phyloP scores from a whole-genome alignment of 2,888 invertebrate species.

The Eumacrocentrus americanus region DNA sequence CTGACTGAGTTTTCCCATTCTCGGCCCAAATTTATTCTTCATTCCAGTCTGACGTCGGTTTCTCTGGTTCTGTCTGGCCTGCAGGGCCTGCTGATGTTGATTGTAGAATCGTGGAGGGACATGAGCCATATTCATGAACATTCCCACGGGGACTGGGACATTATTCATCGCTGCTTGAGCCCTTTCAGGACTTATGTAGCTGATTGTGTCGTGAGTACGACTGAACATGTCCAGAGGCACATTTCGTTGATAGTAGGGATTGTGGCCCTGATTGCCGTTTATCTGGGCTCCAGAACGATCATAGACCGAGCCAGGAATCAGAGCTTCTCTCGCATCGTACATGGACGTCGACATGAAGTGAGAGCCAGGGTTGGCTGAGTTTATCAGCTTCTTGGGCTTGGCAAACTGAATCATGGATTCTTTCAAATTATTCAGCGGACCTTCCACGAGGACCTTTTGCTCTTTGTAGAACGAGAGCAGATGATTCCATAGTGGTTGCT shows the following conservation, averaged over 20 bases:
- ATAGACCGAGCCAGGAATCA: slow-evolving; percentile 92
- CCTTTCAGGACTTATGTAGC: slow-evolving; percentile 88
- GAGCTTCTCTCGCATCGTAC: slow-evolving; percentile 95
- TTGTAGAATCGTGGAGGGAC: slow-evolving; percentile 79
- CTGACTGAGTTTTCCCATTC: slow-evolving; percentile 64
- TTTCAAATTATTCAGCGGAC: slow-evolving; percentile 95
- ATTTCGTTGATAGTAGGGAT: slow-evolving; percentile 60
- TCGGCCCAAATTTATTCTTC: slow-evolving; percentile 49
- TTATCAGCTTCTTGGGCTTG: slow-evolving; percentile 94
- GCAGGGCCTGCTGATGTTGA: slow-evolving; percentile 74
- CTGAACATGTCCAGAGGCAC: slow-evolving; percentile 69
- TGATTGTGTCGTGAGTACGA: slow-evolving; percentile 86
- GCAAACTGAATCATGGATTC: slow-evolving; percentile 96
- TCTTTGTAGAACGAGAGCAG: slow-evolving; percentile 97
- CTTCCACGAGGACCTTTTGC: slow-evolving; percentile 95
- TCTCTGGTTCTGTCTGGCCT: slow-evolving; percentile 64
- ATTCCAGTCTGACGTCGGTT: slow-evolving; percentile 45
- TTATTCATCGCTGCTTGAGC: slow-evolving; percentile 77
- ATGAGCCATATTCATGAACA: slow-evolving; percentile 90
- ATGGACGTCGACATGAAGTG: slow-evolving; percentile 98
- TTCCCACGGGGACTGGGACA: slow-evolving; percentile 91
- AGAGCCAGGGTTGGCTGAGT: slow-evolving; percentile 92
- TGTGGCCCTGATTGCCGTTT: slow-evolving; percentile 54
- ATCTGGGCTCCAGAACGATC: slow-evolving; percentile 71
- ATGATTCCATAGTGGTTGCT: slow-evolving; percentile 99